A percentile compares a stretch with the other conserved stretches of the same genome.
Conservation (phyloP, 2,888 invertebrate genomes). For the Eumerus sabulonum region DNA sequence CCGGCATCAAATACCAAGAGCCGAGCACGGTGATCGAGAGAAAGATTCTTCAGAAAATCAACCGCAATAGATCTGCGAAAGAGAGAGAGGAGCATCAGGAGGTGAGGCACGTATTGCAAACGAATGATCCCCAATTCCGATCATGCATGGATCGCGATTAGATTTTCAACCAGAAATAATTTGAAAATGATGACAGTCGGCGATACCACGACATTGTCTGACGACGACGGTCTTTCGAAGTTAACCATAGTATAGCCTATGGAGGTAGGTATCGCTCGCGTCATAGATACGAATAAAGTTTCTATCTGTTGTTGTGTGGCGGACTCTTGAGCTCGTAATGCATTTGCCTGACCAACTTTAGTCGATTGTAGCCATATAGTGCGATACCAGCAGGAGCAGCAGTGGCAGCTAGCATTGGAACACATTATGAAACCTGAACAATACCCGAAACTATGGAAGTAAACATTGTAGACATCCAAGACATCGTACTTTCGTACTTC, state of each 20-base stretch:
- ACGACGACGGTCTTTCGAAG: conserved; percentile 40
- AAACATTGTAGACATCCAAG: conserved; percentile 41
- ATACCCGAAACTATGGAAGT: conserved; percentile 65
- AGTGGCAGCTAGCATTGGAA: conserved; percentile 40
- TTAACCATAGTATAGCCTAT: conserved; percentile 44
- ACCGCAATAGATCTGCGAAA: conserved; percentile 41
- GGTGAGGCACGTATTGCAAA: conserved; percentile 65
- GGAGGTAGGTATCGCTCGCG: conserved; percentile 25
- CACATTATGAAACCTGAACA: conserved; percentile 67
- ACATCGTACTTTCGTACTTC: conserved; percentile 2
- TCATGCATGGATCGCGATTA: conserved; percentile 79
- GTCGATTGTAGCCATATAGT: conserved; percentile 1
- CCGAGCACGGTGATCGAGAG: conserved; percentile 3
- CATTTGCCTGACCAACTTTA: conserved; percentile 50
- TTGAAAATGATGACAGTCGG: conserved; percentile 80
- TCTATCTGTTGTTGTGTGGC: conserved; percentile 4
- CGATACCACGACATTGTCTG: conserved; percentile 73
- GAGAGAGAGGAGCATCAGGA: conserved; percentile 36
- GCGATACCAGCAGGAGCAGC: not conserved
- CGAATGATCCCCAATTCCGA: conserved; percentile 71
- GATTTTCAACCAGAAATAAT: conserved; percentile 80
- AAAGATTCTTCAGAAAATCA: conserved; percentile 58
- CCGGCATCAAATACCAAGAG: conserved; percentile 2
- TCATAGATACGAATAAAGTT: not conserved
- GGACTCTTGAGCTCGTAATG: conserved; percentile 48